phyloP scores from a whole-genome alignment of 2,797 vertebrate genomes.

The Urocyon cinereoargenteus region DNA sequence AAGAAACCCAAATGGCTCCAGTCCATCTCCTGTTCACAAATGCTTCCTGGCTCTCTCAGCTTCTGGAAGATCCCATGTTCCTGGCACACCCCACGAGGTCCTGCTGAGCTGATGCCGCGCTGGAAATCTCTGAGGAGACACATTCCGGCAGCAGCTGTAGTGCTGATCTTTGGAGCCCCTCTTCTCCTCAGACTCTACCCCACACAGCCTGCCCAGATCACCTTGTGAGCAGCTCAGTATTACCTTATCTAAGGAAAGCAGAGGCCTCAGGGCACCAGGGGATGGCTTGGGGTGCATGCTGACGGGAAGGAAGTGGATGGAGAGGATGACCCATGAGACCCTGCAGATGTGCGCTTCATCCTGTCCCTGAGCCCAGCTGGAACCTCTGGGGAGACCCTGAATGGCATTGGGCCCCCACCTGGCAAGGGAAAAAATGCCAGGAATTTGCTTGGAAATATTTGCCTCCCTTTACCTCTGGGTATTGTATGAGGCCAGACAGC shows the following conservation, averaged over 20 bases:
- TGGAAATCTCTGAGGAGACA: background rate
- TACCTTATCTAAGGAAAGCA: background rate
- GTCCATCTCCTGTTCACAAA: slow-evolving; percentile 17
- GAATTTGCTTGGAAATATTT: background rate
- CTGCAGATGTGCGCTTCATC: background rate
- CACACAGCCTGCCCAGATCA: rapidly evolving
- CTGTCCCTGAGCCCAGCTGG: background rate
- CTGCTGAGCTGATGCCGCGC: rapidly evolving
- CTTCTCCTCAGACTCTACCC: background rate
- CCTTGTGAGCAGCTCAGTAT: background rate
- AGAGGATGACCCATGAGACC: background rate
- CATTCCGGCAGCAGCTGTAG: rapidly evolving
- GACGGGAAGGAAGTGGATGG: background rate
- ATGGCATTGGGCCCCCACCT: too few relatives aligned
- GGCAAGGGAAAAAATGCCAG: background rate
- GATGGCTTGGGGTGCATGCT: background rate
- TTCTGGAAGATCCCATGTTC: background rate
- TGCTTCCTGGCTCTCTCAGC: background rate
- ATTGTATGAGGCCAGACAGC: background rate
- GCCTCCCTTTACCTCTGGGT: background rate
- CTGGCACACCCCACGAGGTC: background rate
- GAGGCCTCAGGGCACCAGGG: background rate
- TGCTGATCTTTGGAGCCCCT: background rate
- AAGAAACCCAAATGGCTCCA: background rate
- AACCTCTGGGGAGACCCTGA: background rate